These are phyloP conservation scores for Tragelaphus oryx DNA, from an alignment of 2,797 vertebrate species.

Conservation along the genomic window DNA sequence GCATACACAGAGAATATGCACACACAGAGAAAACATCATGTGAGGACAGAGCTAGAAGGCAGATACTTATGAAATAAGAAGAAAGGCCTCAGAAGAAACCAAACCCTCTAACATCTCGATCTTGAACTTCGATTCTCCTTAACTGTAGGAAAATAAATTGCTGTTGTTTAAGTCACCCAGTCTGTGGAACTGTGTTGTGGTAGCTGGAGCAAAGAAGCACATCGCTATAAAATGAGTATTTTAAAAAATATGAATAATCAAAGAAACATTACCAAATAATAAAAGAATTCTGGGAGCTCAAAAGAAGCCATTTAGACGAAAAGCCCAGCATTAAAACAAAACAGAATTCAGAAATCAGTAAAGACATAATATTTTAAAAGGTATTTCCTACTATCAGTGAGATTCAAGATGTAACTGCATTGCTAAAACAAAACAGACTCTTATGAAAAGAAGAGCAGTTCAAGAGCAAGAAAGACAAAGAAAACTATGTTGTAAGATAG, in stretches of 20 bases:
- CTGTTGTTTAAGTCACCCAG: neutral
- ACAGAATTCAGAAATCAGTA: neutral
- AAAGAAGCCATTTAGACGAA: neutral
- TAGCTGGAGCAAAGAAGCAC: neutral
- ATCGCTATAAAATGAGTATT: neutral
- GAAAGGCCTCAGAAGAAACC: neutral
- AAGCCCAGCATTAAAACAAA: neutral
- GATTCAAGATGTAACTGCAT: neutral
- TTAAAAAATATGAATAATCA: neutral
- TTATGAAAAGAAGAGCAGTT: neutral
- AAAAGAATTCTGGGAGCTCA: neutral
- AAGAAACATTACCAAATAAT: conserved; percentile 8
- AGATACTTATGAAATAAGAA: neutral
- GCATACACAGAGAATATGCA: neutral
- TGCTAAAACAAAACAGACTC: neutral
- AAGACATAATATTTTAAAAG: neutral
- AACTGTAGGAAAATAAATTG: neutral
- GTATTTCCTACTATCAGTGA: neutral
- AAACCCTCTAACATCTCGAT: neutral
- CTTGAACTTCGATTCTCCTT: neutral
- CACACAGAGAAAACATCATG: neutral
- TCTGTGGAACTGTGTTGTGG: neutral
- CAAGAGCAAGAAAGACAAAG: conserved; percentile 2
- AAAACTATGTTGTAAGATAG: neutral
- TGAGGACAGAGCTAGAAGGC: neutral